Conservation (phyloP, 2,888 invertebrate genomes). For the Scrobipalpa costella region DNA sequence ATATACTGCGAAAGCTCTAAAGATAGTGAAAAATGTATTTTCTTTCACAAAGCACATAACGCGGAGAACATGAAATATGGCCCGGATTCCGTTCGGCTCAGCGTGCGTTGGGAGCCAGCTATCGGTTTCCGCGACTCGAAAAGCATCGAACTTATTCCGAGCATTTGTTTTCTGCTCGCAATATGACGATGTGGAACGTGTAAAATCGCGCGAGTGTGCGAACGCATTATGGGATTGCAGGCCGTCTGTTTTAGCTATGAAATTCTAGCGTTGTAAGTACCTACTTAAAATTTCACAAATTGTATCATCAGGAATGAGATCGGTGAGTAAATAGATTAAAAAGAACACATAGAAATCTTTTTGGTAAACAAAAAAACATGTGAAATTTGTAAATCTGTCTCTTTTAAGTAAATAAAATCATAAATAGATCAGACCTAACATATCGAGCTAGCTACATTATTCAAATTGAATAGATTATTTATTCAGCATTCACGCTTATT, state of each 20-base stretch:
- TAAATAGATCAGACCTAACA: background rate
- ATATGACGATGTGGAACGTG: conserved; percentile 37
- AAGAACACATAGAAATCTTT: too few relatives aligned
- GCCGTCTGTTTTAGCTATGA: background rate
- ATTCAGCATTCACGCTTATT: conserved; percentile 37
- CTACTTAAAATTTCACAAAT: too few relatives aligned
- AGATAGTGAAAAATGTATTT: conserved; percentile 79
- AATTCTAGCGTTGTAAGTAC: background rate
- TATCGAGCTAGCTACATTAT: background rate
- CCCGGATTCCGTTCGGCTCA: conserved; percentile 74
- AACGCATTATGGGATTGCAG: conserved; percentile 21
- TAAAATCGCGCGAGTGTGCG: background rate
- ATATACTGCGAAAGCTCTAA: conserved; percentile 63
- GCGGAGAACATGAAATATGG: conserved; percentile 77
- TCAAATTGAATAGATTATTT: conserved; percentile 27
- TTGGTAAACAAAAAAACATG: too few relatives aligned
- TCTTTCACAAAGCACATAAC: conserved; percentile 79
- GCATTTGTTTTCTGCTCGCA: conserved; percentile 65
- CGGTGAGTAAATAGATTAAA: too few relatives aligned
- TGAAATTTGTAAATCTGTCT: too few relatives aligned
- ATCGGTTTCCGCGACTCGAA: conserved; percentile 71
- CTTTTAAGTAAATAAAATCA: too few relatives aligned
- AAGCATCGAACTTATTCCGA: conserved; percentile 68
- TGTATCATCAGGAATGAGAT: too few relatives aligned
- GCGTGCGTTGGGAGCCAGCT: conserved; percentile 68